phyloP scores from a whole-genome alignment of 2,113 vertebrate species.

The Nothoprocta pentlandii region DNA sequence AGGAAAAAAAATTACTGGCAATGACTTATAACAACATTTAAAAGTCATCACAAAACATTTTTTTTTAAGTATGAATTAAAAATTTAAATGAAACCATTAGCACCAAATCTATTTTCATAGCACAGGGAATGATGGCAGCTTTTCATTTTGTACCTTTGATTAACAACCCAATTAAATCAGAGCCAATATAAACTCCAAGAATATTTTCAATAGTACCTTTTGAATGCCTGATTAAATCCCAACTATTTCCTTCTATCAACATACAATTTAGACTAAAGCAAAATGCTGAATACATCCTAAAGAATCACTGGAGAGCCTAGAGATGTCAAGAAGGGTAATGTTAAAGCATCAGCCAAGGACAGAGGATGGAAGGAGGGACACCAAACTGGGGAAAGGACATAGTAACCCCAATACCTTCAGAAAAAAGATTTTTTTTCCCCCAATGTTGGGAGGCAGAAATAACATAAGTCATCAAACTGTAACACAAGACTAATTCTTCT shows the following conservation, averaged over 20 bases:
- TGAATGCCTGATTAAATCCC: background rate
- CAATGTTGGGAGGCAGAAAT: background rate
- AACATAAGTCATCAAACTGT: background rate
- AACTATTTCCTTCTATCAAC: background rate
- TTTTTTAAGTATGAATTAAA: background rate
- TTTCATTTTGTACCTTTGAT: background rate
- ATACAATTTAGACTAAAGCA: slow-evolving; percentile 21
- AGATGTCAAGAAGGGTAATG: background rate
- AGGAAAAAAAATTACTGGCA: background rate
- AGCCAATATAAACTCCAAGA: background rate
- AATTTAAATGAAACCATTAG: background rate
- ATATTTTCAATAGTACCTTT: background rate
- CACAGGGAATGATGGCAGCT: background rate
- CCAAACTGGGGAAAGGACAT: background rate
- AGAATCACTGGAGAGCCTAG: background rate
- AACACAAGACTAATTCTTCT: background rate
- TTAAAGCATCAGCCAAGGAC: background rate
- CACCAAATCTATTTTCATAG: background rate
- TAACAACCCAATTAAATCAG: background rate
- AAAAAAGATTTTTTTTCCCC: background rate
- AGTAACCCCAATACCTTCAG: background rate
- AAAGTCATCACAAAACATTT: background rate
- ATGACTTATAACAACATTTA: background rate
- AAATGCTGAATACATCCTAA: background rate
- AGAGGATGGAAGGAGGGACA: background rate